Percentiles rank a stretch among this genome's conserved stretches.
Conservation (phyloP, 2,888 invertebrate genomes). For the Dendrolimus houi region DNA sequence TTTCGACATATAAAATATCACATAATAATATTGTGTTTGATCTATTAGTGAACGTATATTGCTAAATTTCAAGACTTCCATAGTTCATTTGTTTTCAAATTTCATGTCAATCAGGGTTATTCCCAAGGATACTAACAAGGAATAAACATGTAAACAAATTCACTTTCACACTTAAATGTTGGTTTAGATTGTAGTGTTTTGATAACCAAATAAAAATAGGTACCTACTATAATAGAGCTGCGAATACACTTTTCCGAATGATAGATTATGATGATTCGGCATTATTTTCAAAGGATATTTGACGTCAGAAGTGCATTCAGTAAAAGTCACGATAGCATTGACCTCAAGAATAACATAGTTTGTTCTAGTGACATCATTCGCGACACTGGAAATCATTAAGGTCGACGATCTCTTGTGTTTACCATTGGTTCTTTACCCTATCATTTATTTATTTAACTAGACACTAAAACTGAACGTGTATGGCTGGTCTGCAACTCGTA, state of each 20-base stretch:
- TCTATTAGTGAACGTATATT: too few relatives aligned
- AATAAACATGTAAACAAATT: too few relatives aligned
- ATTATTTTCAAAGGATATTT: background rate
- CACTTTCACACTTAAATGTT: too few relatives aligned
- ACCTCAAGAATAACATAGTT: conserved; percentile 1
- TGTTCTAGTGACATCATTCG: conserved; percentile 15
- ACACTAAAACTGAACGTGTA: conserved; percentile 27
- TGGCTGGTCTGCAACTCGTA: conserved; percentile 23
- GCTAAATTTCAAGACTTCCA: too few relatives aligned
- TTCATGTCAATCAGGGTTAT: too few relatives aligned
- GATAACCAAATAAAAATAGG: background rate
- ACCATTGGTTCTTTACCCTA: conserved; percentile 19
- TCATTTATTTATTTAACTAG: conserved; percentile 35
- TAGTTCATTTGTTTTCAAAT: too few relatives aligned
- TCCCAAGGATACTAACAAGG: too few relatives aligned
- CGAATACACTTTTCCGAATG: background rate
- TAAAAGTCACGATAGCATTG: background rate
- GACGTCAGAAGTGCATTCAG: background rate
- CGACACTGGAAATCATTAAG: conserved; percentile 17
- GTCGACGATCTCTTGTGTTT: conserved; percentile 21
- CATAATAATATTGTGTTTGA: too few relatives aligned
- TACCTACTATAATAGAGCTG: background rate
- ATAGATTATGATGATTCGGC: background rate
- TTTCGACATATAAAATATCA: too few relatives aligned
- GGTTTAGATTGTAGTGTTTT: background rate